phyloP scores from a whole-genome alignment of 2,113 vertebrate species.

The Thomomys bottae region DNA sequence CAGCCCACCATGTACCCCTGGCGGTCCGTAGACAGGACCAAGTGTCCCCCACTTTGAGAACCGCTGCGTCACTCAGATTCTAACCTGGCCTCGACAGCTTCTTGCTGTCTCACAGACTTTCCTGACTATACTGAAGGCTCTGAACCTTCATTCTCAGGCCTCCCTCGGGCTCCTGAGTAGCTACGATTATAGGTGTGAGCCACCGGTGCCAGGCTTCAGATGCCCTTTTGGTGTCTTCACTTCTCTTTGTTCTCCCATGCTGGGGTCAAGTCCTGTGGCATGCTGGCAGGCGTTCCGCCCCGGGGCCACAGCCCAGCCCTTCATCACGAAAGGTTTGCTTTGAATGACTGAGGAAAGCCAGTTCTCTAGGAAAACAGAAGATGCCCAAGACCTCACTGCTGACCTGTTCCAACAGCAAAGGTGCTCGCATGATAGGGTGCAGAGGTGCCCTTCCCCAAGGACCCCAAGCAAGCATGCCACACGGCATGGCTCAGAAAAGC shows the following conservation, averaged over 20 bases:
- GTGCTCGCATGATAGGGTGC: fast-evolving
- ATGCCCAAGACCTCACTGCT: neutral
- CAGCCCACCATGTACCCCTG: neutral
- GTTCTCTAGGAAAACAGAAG: neutral
- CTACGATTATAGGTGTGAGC: too few relatives aligned
- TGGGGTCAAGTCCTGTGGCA: too few relatives aligned
- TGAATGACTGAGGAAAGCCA: neutral
- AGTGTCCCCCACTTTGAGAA: neutral
- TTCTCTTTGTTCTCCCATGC: too few relatives aligned
- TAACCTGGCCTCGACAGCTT: neutral
- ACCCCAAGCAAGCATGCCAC: neutral
- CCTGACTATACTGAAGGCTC: too few relatives aligned
- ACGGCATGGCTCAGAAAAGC: fast-evolving
- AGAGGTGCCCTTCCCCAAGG: fast-evolving
- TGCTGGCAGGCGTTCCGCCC: too few relatives aligned
- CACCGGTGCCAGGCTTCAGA: too few relatives aligned
- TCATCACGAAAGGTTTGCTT: neutral
- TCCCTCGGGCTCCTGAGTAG: too few relatives aligned
- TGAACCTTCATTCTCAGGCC: too few relatives aligned
- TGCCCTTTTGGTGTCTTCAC: too few relatives aligned
- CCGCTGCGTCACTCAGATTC: too few relatives aligned
- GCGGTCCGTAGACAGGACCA: neutral
- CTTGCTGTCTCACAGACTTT: too few relatives aligned
- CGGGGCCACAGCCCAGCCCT: neutral
- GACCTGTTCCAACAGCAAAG: neutral